Conservation (phyloP, 2,113 vertebrate species). For the Aspidoscelis tigris region DNA sequence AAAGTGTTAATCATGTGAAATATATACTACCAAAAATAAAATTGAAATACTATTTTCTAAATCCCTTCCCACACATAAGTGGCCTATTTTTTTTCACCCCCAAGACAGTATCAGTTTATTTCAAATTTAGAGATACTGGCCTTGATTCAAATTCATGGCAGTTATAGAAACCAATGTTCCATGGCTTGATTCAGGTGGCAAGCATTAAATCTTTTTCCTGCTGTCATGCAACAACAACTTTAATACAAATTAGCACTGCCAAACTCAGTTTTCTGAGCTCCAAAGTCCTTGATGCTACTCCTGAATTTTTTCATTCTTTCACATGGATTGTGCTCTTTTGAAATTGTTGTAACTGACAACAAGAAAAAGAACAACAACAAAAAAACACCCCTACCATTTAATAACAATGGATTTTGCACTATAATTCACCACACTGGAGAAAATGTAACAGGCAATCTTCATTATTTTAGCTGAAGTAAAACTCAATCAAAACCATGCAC, state of each 20-base stretch:
- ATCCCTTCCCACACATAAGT: conserved; percentile 78
- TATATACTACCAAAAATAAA: conserved; percentile 74
- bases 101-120: conserved; percentile 85
- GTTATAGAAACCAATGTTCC: conserved; percentile 86
- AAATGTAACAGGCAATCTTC: conserved; percentile 67
- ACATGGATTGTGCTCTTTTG: conserved; percentile 69
- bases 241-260: conserved; percentile 87
- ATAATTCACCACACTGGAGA: conserved; percentile 65
- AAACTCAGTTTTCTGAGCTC: conserved; percentile 82
- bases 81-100: conserved; percentile 76
- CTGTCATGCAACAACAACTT: conserved; percentile 89
- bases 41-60: conserved; percentile 80
- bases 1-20: conserved; percentile 65
- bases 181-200: conserved; percentile 86
- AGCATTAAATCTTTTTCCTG: conserved; percentile 88
- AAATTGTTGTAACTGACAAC: conserved; percentile 71
- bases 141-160: conserved; percentile 87
- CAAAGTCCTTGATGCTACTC: conserved; percentile 81
- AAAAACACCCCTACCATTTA: conserved; percentile 61
- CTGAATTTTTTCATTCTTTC: conserved; percentile 82
- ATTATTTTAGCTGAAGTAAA: conserved; percentile 69
- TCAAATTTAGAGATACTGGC: conserved; percentile 87
- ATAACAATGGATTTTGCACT: conserved; percentile 67
- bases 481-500: conserved; percentile 65
- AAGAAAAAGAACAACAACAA: conserved; percentile 58